A percentile compares a stretch with the other conserved stretches of the same genome.
These are phyloP conservation scores for Oscheius sp. DNA, from an alignment of 2,888 invertebrate genomes.

Conservation along the genomic window DNA sequence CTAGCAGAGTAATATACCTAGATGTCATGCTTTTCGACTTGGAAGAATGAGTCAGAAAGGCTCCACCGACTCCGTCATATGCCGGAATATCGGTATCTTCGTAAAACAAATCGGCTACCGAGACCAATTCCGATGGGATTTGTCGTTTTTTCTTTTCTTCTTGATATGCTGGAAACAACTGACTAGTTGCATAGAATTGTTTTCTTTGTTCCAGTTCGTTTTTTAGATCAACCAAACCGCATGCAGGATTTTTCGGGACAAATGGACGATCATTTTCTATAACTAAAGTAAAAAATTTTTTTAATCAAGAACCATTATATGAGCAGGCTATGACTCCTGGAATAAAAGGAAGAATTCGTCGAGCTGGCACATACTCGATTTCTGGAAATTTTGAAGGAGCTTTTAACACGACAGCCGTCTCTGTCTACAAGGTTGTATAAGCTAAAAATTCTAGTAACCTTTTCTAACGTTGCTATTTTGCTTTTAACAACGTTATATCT, in stretches of 20 bases:
- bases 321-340: conserved; percentile 2
- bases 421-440: conserved; percentile 26
- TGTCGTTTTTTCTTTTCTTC: conserved; percentile 1
- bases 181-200: conserved; percentile 41
- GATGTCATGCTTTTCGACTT: conserved; percentile 26
- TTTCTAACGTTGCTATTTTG: conserved; percentile 11
- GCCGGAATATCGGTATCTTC: conserved; percentile 16
- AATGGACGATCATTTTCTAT: neutral
- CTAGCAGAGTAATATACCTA: neutral
- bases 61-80: conserved; percentile 16
- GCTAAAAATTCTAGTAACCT: neutral
- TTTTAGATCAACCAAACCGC: conserved; percentile 31
- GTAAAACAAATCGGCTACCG: conserved; percentile 22
- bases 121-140: neutral
- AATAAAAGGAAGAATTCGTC: conserved; percentile 13
- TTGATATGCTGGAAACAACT: neutral
- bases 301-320: neutral
- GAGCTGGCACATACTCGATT: conserved; percentile 14
- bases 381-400: conserved; percentile 36
- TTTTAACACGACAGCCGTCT: conserved; percentile 29
- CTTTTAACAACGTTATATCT: neutral
- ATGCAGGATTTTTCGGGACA: neutral
- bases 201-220: conserved; percentile 37
- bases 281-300: too few relatives aligned
- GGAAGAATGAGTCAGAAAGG: conserved; percentile 5